Base-by-base conservation (phyloP, 2,113 vertebrate genomes). In the Carassius carassius region DNA sequence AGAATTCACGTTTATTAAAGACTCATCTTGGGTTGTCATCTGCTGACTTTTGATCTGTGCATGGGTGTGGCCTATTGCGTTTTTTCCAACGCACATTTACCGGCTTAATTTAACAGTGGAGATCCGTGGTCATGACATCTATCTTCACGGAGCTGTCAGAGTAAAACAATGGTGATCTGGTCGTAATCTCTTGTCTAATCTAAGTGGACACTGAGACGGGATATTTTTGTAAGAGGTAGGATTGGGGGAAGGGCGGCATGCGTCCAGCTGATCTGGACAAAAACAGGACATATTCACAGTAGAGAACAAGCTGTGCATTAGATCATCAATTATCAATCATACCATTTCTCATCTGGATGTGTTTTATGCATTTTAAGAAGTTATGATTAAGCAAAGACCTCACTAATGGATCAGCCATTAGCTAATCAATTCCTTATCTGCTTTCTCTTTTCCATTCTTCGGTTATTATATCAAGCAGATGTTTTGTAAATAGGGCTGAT, bases 121-220 rank as follows among this genome's bases (percentile, higher is more conserved):
- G 78, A 47, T 65, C 25, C 0, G 9, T 44, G 65, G 37, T 29
- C 72, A 9, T 60, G 11, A 56, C 62, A 17, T 32, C 49, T 29
- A 65, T n/a, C 16, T 14, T 9, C 29, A 23, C 25, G 25, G 37
- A 81, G n/a, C 41, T 44, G 41, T 44, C 41, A 10, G 41, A 44
- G 41, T 44, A 44, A 44, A 44, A 44, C 41, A 2, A 44, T 10
- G 85, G 35, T 76, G 75, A 90, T 78, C 47, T 84, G 81, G 21
- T 4, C 82, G 82, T 69, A 91, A 89, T 88, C 85, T 84, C 81
- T 41, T 41, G 60, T 65, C 84, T 74, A 87, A 78, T 82, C 58
- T 62, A 58, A 84, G 47, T 47, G 23, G 76, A 78, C 19, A 9
- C 74, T 49, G 84, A 88, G 88, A 72, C 75, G 63, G 73, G 32